phyloP scores from a whole-genome alignment of 2,888 invertebrate species.

The Linnaemya tessellans region DNA sequence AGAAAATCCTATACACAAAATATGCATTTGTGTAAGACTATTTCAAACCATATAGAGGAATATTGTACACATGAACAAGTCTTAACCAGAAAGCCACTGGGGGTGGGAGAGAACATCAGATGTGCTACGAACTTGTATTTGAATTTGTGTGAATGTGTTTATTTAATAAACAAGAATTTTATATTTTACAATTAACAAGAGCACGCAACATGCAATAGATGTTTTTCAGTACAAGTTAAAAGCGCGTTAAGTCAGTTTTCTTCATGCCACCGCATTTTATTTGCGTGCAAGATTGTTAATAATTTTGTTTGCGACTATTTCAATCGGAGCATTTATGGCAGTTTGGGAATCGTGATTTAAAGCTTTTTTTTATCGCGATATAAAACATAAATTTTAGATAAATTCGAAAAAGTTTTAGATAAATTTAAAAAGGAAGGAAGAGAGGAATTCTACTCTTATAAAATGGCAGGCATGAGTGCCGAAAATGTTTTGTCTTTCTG shows the following conservation, averaged over 20 bases:
- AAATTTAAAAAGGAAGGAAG: not conserved
- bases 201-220: too few species aligned
- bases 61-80: not conserved
- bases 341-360: not conserved
- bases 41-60: not conserved
- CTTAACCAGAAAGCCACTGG: not conserved
- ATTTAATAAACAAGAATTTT: constrained; percentile 2
- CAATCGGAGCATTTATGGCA: not conserved
- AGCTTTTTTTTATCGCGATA: not conserved
- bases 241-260: not conserved
- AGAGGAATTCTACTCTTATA: not conserved
- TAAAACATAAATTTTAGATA: not conserved
- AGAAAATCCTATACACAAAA: not conserved
- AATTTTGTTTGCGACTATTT: not conserved
- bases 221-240: not conserved
- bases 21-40: not conserved
- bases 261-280: not conserved
- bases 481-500: too few species aligned
- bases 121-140: not conserved
- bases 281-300: not conserved
- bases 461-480: not conserved
- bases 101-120: not conserved
- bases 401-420: too few species aligned
- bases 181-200: too few species aligned
- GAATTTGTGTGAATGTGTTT: not conserved